Evolutionary conservation across 1,140 invertebrate species (phyloP), one percentile per base, ranked within the genome.

Genomic region (Probaryconus sp.): DNA sequence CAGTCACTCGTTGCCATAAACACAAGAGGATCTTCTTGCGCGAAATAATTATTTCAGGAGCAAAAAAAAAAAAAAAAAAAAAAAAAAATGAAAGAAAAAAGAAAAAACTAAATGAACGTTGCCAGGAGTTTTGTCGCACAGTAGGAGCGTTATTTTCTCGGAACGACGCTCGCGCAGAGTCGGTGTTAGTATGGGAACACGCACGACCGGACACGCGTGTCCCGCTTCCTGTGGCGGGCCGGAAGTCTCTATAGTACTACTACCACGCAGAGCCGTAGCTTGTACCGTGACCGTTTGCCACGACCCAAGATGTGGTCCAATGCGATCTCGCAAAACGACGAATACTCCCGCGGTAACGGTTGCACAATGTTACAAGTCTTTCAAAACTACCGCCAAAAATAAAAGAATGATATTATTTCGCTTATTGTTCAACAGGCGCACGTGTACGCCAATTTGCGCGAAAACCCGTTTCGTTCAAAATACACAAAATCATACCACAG

Each of bases 201-300:
- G 79, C 77, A 80, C 76, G 81, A 48, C 74, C 78, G 79, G 83
- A 85, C 85, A 87, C 85, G 84, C 84, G 85, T 85, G 83, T 83
- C 78, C 81, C 81, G 79, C 83, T 87, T 86, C 85, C 85, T 84
- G 83, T 76, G 76, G 75, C 77, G 78, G 81, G 72, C 84, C 85
- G 85, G 85, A 86, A 87, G 84, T 84, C 82, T 85, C 82, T 81
- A 83, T 83, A 83, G 85, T 85, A 86, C 81, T 84, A 85, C 81
- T 83, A 81, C 79, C 82, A 83, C 80, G 73, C 78, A 79, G 78
- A 69, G 76, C 73, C 76, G 76, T 79, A 79, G 78, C 79, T n/a
- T n/a, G 80, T 81, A 83, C 82, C 83, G 80, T 83, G 81, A 81
- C 76, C 82, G 79, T n/a, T n/a, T 69, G 79, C 77, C 80, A 82